Percentiles rank a stretch among this genome's conserved stretches.
Conservation (phyloP, 1,140 invertebrate genomes). For the Aethina tumida region DNA sequence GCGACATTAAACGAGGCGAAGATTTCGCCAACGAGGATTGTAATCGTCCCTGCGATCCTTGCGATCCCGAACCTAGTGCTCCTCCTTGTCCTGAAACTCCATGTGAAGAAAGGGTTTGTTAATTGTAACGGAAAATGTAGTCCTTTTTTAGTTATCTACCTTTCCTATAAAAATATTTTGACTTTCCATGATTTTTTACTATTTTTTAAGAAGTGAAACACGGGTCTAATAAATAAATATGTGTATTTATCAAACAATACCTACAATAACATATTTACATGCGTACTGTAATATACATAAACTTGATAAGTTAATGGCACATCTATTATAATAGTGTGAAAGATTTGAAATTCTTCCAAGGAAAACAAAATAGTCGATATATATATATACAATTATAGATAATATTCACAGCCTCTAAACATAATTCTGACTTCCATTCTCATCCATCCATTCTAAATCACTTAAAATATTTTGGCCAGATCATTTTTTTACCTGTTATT, state of each 20-base stretch:
- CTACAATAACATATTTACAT: conserved; percentile 27
- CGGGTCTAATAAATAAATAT: conserved; percentile 28
- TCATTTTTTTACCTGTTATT: too few species aligned
- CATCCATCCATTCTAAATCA: too few species aligned
- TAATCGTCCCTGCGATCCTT: conserved; percentile 20
- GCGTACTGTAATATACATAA: conserved; percentile 22
- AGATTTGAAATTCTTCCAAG: too few species aligned
- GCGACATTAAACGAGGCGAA: conserved; percentile 42
- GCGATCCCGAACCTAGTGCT: conserved; percentile 12
- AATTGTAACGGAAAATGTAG: too few species aligned
- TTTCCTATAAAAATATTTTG: too few species aligned
- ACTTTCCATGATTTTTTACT: neutral
- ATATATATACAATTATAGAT: conserved; percentile 24
- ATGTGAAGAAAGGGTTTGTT: too few species aligned
- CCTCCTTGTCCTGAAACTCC: conserved; percentile 15
- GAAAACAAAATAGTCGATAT: too few species aligned
- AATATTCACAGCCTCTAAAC: conserved; percentile 32
- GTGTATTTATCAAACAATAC: conserved; percentile 30
- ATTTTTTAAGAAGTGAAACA: conserved; percentile 3
- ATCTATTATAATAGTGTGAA: conserved; percentile 21
- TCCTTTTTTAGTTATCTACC: too few species aligned
- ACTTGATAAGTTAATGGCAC: conserved; percentile 33
- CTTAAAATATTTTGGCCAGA: too few species aligned
- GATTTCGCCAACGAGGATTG: conserved; percentile 31
- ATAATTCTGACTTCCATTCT: conserved; percentile 18